Conservation (phyloP, 2,113 vertebrate genomes). For the Sula dactylatra region DNA sequence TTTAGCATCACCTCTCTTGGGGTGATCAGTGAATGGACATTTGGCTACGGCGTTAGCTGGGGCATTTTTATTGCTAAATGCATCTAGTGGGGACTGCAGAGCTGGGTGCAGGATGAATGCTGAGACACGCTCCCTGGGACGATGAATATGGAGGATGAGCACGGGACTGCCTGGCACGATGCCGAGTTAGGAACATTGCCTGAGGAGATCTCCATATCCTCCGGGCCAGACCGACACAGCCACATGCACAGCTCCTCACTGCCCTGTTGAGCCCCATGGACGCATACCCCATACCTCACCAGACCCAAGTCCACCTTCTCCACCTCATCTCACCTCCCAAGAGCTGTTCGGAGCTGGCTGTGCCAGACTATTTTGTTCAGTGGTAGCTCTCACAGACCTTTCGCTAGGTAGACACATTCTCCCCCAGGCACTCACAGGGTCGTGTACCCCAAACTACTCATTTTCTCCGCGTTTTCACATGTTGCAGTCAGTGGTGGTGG, state of each 20-base stretch:
- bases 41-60: background rate
- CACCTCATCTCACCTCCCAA: background rate
- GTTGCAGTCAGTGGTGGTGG: background rate
- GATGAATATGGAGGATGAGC: background rate
- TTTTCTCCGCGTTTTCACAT: background rate
- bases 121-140: fast-evolving
- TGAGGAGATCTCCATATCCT: background rate
- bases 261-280: background rate
- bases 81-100: fast-evolving
- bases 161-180: fast-evolving
- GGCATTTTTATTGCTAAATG: background rate
- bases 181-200: background rate
- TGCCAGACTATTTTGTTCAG: fast-evolving
- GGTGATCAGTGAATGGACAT: background rate
- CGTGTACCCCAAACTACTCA: background rate
- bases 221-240: background rate
- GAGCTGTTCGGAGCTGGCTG: background rate
- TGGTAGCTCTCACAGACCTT: background rate
- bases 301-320: background rate
- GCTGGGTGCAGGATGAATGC: background rate
- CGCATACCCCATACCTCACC: background rate
- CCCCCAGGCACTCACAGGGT: background rate
- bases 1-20: background rate
- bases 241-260: background rate
- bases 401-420: background rate